phyloP scores from a whole-genome alignment of 2,113 vertebrate species.

The Plestiodon gilberti region DNA sequence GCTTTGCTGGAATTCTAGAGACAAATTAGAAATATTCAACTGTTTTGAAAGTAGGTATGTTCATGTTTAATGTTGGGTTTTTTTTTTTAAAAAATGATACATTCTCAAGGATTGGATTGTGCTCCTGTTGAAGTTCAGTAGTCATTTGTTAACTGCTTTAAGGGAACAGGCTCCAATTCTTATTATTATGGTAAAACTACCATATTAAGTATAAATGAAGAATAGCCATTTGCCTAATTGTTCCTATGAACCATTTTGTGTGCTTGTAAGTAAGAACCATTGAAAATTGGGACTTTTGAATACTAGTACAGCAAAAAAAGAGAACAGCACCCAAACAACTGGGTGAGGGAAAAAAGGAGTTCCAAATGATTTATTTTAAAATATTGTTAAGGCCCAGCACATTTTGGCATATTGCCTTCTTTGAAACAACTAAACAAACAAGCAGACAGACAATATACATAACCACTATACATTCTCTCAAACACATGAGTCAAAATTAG shows the following conservation, averaged over 20 bases:
- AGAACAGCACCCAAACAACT: too few species aligned
- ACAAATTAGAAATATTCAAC: background rate
- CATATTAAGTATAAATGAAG: constrained; percentile 7
- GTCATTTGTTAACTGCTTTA: background rate
- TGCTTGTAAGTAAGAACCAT: background rate
- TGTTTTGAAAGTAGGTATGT: background rate
- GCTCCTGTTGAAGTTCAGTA: background rate
- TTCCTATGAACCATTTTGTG: fast-evolving
- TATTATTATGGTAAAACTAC: constrained; percentile 2
- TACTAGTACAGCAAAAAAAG: too few species aligned
- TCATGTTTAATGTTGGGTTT: too few species aligned
- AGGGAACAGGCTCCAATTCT: background rate
- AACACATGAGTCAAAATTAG: too few species aligned
- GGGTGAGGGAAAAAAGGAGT: too few species aligned
- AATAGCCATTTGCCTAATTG: background rate
- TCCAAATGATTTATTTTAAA: too few species aligned
- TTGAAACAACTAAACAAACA: too few species aligned
- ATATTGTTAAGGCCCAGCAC: too few species aligned
- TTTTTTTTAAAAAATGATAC: background rate
- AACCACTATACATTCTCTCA: too few species aligned
- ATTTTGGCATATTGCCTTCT: too few species aligned
- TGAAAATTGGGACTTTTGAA: background rate
- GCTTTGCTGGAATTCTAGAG: background rate
- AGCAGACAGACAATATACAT: too few species aligned
- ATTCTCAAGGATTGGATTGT: background rate